Conservation (phyloP, 1,140 invertebrate species). For the Pogonognathellus flavescens region DNA sequence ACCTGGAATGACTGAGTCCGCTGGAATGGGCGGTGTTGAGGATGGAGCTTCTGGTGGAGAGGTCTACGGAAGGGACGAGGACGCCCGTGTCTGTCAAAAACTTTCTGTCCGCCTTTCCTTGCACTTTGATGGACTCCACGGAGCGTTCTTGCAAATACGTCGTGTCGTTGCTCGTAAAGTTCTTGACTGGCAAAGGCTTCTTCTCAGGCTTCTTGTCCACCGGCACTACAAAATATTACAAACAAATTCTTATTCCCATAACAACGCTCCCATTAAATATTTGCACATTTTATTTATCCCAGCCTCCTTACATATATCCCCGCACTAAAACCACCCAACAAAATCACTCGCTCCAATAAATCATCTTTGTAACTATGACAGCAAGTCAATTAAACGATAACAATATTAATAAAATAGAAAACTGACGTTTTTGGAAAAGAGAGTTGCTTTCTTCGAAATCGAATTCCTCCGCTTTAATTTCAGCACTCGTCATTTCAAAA, state of each 20-base stretch:
- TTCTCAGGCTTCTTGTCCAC: slow-evolving; percentile 18
- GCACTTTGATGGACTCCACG: not conserved
- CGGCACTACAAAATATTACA: slow-evolving; percentile 32
- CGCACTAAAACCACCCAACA: no score
- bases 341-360: no score
- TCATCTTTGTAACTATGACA: no score
- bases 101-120: not conserved
- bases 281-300: no score
- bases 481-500: slow-evolving; percentile 52
- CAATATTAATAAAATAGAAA: no score
- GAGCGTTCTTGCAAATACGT: slow-evolving; percentile 11
- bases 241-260: no score
- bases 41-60: not conserved
- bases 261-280: no score
- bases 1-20: slow-evolving; percentile 14
- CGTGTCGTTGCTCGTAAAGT: slow-evolving; percentile 41
- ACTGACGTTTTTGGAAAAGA: slow-evolving; percentile 55
- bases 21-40: not conserved
- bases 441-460: slow-evolving; percentile 56
- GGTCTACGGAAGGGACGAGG: not conserved
- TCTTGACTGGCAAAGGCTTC: slow-evolving; percentile 49
- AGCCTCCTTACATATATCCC: no score
- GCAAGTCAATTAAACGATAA: no score
- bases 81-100: slow-evolving; percentile 24
- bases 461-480: slow-evolving; percentile 52